phyloP scores from a whole-genome alignment of 2,888 invertebrate genomes.

The Acronicta alni region DNA sequence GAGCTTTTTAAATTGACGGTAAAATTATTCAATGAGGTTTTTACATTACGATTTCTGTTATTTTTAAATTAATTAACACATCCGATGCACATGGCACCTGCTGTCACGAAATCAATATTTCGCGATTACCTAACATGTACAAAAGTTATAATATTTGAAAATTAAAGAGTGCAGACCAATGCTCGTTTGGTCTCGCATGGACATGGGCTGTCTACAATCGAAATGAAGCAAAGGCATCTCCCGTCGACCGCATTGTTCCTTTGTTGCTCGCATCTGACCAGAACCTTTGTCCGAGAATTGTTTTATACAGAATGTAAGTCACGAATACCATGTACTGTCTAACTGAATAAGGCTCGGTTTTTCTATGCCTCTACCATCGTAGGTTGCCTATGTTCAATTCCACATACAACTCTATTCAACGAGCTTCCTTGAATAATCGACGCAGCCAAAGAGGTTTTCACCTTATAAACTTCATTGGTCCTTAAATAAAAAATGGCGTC shows the following conservation, averaged over 20 bases:
- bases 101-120: slow-evolving; percentile 1
- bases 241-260: slow-evolving; percentile 82
- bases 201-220: slow-evolving; percentile 78
- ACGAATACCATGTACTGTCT: slow-evolving; percentile 86
- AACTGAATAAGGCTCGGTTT: slow-evolving; percentile 81
- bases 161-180: slow-evolving; percentile 41
- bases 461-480: neutral
- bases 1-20: too few relatives aligned
- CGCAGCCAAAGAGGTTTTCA: neutral
- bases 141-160: slow-evolving; percentile 31
- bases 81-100: slow-evolving; percentile 12
- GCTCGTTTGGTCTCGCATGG: slow-evolving; percentile 46
- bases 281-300: slow-evolving; percentile 88
- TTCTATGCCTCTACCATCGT: slow-evolving; percentile 71
- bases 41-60: neutral
- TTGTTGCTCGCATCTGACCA: slow-evolving; percentile 84
- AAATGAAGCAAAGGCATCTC: slow-evolving; percentile 85
- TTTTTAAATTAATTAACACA: neutral
- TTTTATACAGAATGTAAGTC: slow-evolving; percentile 89
- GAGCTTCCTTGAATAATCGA: slow-evolving; percentile 32
- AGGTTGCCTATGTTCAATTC: slow-evolving; percentile 66
- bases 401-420: slow-evolving; percentile 78
- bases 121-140: slow-evolving; percentile 10
- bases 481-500: slow-evolving; percentile 2
- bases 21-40: neutral